Conservation (phyloP, 2,888 invertebrate species). For the Poecilobothrus nobilitatus region DNA sequence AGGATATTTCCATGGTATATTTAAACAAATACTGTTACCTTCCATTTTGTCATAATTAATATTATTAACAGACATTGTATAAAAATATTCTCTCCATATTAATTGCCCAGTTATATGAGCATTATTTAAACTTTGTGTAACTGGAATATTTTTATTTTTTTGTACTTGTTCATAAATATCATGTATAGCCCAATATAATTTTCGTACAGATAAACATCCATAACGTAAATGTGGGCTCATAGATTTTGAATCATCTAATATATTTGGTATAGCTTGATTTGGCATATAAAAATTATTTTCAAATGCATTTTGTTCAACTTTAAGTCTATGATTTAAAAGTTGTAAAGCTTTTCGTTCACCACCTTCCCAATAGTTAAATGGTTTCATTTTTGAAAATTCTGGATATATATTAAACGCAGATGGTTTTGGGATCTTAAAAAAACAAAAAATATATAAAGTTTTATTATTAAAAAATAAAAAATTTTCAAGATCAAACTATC, state of each 20-base stretch:
- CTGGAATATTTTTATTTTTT: conserved; percentile 29
- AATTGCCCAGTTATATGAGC: conserved; percentile 52
- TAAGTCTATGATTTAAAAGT: conserved; percentile 50
- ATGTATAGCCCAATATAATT: conserved; percentile 62
- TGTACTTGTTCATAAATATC: conserved; percentile 54
- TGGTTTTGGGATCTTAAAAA: conserved; percentile 46
- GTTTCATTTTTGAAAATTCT: conserved; percentile 35
- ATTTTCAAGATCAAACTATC: no score
- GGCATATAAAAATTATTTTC: conserved; percentile 54
- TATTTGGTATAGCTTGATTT: conserved; percentile 59
- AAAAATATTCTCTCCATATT: conserved; percentile 70
- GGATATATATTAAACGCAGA: conserved; percentile 50
- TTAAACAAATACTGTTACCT: conserved; percentile 61
- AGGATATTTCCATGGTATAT: conserved; percentile 57
- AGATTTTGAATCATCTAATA: conserved; percentile 58
- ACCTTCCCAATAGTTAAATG: conserved; percentile 47
- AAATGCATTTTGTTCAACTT: conserved; percentile 49
- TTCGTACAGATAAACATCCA: conserved; percentile 62
- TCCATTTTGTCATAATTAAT: conserved; percentile 59
- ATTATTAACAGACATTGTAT: conserved; percentile 68
- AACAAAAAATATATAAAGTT: conserved; percentile 12
- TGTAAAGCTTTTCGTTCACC: conserved; percentile 57
- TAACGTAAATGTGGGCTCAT: conserved; percentile 62
- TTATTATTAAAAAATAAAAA: no score
- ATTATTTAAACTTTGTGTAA: conserved; percentile 25